A percentile compares a stretch with the other conserved stretches of the same genome.
Conservation (phyloP, 2,113 vertebrate genomes). For the Formicarius rufipectus region DNA sequence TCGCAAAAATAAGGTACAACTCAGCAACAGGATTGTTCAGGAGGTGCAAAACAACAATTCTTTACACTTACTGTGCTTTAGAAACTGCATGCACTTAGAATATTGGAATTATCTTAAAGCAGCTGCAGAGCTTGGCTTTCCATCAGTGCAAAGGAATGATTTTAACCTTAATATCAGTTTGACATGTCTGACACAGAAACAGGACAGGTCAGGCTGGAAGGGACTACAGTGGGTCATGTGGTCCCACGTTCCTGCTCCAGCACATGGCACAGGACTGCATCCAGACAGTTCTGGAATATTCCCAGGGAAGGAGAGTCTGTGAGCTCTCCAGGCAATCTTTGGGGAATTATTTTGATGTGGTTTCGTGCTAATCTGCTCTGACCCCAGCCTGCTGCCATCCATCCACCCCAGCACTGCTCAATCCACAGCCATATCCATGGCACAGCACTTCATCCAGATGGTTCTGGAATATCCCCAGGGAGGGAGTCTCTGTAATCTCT, state of each 20-base stretch:
- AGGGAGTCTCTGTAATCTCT: neutral
- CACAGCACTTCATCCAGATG: too few species aligned
- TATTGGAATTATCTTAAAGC: rapidly evolving
- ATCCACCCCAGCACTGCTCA: neutral
- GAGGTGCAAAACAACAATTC: neutral
- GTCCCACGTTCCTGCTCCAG: neutral
- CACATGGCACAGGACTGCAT: neutral
- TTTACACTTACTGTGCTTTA: neutral
- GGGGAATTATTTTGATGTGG: rapidly evolving
- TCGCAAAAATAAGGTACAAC: neutral
- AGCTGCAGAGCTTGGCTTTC: neutral
- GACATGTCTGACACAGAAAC: rapidly evolving
- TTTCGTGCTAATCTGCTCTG: neutral
- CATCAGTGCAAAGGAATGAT: rapidly evolving
- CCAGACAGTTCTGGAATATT: neutral
- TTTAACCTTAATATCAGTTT: rapidly evolving
- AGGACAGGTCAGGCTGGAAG: neutral
- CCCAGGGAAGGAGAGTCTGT: rapidly evolving
- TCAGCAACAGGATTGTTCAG: neutral
- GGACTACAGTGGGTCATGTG: rapidly evolving
- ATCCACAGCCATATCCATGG: neutral
- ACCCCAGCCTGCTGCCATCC: neutral
- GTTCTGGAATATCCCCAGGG: rapidly evolving
- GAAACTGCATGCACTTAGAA: neutral
- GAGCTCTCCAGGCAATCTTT: rapidly evolving